phyloP scores from a whole-genome alignment of 1,140 invertebrate species.

The Cyrtorhinus lividipennis region DNA sequence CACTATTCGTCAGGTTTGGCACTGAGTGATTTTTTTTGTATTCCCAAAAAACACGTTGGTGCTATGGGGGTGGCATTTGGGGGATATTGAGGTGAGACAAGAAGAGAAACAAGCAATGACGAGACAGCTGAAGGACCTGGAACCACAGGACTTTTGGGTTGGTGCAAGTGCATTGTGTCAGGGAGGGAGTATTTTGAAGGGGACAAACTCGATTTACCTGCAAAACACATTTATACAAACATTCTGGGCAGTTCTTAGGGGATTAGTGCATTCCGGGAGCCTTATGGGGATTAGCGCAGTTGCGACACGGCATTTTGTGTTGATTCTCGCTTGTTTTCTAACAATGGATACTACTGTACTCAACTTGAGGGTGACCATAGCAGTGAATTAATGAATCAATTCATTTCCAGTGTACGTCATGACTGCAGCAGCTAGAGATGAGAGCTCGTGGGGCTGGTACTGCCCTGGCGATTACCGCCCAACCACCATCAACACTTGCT shows the following conservation, averaged over 20 bases:
- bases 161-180: constrained; percentile 21
- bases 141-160: constrained; percentile 21
- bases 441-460: background rate
- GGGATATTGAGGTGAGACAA: constrained; percentile 5
- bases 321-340: too few species aligned
- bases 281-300: too few species aligned
- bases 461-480: background rate
- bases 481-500: too few species aligned
- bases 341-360: too few species aligned
- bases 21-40: constrained; percentile 10
- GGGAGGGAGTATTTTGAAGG: constrained; percentile 23
- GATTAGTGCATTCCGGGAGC: too few species aligned
- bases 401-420: background rate
- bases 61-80: background rate
- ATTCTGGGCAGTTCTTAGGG: constrained; percentile 21
- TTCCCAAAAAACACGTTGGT: constrained; percentile 12
- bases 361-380: too few species aligned
- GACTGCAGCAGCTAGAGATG: background rate
- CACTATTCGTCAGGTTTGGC: constrained; percentile 7
- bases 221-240: constrained; percentile 28
- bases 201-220: constrained; percentile 18
- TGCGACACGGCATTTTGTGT: too few species aligned
- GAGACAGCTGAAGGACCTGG: constrained; percentile 21
- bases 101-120: constrained; percentile 1
- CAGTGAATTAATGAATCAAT: background rate